These are phyloP conservation scores for Galerucella nymphaeae DNA, from an alignment of 2,888 invertebrate species.

Conservation along the genomic window DNA sequence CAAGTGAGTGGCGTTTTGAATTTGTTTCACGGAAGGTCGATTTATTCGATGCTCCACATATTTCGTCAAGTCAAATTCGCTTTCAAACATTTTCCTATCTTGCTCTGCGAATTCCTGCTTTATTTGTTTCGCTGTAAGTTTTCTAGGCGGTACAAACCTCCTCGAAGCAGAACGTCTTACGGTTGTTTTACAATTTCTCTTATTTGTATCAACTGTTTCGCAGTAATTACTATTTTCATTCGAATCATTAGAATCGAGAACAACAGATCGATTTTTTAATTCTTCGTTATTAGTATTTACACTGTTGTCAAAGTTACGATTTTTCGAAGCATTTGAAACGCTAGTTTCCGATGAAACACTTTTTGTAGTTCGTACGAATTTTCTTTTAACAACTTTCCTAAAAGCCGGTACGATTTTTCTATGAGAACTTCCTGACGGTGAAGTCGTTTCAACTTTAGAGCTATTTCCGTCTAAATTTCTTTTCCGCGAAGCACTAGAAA, in stretches of 20 bases:
- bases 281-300: constrained; percentile 16
- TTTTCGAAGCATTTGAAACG: constrained; percentile 18
- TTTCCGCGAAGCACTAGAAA: constrained; percentile 43
- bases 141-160: constrained; percentile 51
- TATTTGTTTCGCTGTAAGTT: constrained; percentile 55
- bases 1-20: constrained; percentile 54
- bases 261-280: constrained; percentile 5
- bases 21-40: constrained; percentile 56
- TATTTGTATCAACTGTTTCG: background rate
- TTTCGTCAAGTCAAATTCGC: constrained; percentile 47
- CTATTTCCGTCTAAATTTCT: constrained; percentile 37
- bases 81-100: constrained; percentile 52
- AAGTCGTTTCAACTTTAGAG: background rate
- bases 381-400: background rate
- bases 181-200: constrained; percentile 4
- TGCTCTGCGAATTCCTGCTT: constrained; percentile 55
- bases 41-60: constrained; percentile 54
- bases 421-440: background rate
- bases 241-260: background rate
- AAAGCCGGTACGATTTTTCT: constrained; percentile 3
- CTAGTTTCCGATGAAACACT: background rate
- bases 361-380: background rate
- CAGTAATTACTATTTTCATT: background rate
- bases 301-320: constrained; percentile 19
- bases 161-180: background rate